phyloP scores from a whole-genome alignment of 2,888 invertebrate genomes.

The Yponomeuta cagnagella region DNA sequence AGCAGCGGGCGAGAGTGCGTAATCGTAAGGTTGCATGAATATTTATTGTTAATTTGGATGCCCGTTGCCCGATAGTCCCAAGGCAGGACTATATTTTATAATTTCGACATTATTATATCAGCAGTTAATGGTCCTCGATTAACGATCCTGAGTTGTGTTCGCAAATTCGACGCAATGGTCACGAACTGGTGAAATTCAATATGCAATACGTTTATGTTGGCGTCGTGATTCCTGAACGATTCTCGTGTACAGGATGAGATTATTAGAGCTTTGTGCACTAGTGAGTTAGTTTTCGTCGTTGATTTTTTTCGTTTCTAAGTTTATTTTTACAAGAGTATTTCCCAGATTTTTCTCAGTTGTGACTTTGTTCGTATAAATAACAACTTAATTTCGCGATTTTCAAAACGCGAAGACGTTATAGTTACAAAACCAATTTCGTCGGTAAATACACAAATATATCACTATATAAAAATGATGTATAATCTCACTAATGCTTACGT shows the following conservation, averaged over 20 bases:
- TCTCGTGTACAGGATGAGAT: constrained; percentile 7
- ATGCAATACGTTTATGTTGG: constrained; percentile 35
- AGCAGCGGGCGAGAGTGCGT: constrained; percentile 25
- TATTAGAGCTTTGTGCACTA: too few relatives aligned
- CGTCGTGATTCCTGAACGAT: constrained; percentile 32
- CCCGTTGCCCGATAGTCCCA: constrained; percentile 55
- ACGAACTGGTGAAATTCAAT: constrained; percentile 40
- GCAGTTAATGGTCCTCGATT: constrained; percentile 45
- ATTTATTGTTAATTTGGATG: constrained; percentile 71
- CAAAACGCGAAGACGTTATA: too few relatives aligned
- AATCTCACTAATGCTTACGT: too few relatives aligned
- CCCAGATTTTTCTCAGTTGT: too few relatives aligned
- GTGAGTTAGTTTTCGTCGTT: too few relatives aligned
- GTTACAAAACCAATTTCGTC: too few relatives aligned
- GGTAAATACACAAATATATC: too few relatives aligned
- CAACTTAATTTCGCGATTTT: too few relatives aligned
- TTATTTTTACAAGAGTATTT: too few relatives aligned
- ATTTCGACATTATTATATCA: constrained; percentile 54
- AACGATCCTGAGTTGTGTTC: constrained; percentile 41
- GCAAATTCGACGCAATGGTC: constrained; percentile 37
- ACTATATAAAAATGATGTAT: too few relatives aligned
- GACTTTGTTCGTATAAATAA: too few relatives aligned
- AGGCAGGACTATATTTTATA: constrained; percentile 57
- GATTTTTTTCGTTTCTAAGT: too few relatives aligned
- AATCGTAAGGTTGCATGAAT: constrained; percentile 54